These are phyloP conservation scores for Gambusia holbrooki DNA, from an alignment of 2,113 vertebrate genomes.

Conservation along the genomic window DNA sequence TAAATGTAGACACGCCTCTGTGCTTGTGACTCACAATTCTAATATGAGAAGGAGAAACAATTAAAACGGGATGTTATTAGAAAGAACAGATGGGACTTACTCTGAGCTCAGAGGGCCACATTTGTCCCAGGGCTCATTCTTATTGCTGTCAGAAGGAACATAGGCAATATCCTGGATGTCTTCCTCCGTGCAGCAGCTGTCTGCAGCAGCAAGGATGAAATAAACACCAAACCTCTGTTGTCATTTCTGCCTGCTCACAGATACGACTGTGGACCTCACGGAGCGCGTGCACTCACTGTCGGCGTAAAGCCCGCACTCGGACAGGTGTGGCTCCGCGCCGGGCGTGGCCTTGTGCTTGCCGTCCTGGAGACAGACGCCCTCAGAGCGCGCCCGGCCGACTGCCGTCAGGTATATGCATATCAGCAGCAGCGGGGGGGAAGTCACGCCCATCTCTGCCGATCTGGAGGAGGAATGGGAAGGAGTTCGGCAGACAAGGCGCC, in stretches of 20 bases:
- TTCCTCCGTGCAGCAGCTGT: conserved; percentile 76
- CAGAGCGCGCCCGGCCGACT: conserved; percentile 50
- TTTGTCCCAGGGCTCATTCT: conserved; percentile 74
- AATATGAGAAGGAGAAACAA: background rate
- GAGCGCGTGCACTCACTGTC: conserved; percentile 76
- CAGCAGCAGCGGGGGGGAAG: conserved; percentile 45
- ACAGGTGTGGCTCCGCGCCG: conserved; percentile 69
- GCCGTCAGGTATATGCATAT: conserved; percentile 46
- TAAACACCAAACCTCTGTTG: background rate
- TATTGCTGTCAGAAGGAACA: conserved; percentile 54
- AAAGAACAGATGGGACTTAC: conserved; percentile 71
- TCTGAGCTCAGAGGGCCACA: conserved; percentile 77
- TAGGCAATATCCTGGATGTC: conserved; percentile 69
- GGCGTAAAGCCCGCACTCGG: conserved; percentile 72
- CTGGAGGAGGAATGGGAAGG: conserved; percentile 17
- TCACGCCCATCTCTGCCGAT: conserved; percentile 67
- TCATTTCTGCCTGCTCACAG: background rate
- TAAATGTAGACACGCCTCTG: no score
- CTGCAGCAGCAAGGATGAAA: conserved; percentile 52
- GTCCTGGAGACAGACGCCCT: conserved; percentile 75
- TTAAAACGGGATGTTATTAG: background rate
- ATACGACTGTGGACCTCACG: background rate
- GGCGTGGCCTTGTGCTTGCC: conserved; percentile 75
- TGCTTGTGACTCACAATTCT: background rate
- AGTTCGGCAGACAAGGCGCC: conserved; percentile 26